Percentiles rank a stretch among this genome's conserved stretches.
These are phyloP conservation scores for Nothocercus julius DNA, from an alignment of 2,113 vertebrate genomes.

Conservation along the genomic window DNA sequence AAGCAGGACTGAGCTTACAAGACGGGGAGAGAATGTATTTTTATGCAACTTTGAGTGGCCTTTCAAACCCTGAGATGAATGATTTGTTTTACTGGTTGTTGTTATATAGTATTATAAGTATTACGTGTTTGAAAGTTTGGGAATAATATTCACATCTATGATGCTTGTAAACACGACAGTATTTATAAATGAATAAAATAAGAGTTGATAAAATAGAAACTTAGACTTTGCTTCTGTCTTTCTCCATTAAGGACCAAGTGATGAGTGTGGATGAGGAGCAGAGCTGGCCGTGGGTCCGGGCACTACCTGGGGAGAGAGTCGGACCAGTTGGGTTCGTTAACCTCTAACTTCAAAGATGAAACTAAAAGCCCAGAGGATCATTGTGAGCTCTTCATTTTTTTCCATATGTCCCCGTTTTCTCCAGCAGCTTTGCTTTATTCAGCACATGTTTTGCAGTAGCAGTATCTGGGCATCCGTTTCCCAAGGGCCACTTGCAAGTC, in stretches of 20 bases:
- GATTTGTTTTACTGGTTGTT: slow-evolving; percentile 78
- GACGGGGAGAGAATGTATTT: slow-evolving; percentile 81
- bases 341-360: neutral
- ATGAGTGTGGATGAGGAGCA: neutral
- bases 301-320: no score
- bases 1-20: slow-evolving; percentile 59
- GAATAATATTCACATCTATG: slow-evolving; percentile 80
- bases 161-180: slow-evolving; percentile 85
- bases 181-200: slow-evolving; percentile 84
- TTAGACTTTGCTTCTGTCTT: slow-evolving; percentile 53
- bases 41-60: slow-evolving; percentile 86
- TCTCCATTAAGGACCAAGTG: neutral
- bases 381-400: neutral
- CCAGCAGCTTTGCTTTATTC: neutral
- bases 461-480: neutral
- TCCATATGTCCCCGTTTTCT: no score
- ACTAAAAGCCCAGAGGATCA: neutral
- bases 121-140: slow-evolving; percentile 81
- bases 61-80: slow-evolving; percentile 80
- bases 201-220: slow-evolving; percentile 73
- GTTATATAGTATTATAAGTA: slow-evolving; percentile 77
- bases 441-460: neutral
- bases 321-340: neutral
- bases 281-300: neutral
- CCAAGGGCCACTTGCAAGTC: no score